Percentiles rank a stretch among this genome's conserved stretches.
phyloP scores from a whole-genome alignment of 35 echinoderm and acorn worm genomes.

The Diadema setosum region DNA sequence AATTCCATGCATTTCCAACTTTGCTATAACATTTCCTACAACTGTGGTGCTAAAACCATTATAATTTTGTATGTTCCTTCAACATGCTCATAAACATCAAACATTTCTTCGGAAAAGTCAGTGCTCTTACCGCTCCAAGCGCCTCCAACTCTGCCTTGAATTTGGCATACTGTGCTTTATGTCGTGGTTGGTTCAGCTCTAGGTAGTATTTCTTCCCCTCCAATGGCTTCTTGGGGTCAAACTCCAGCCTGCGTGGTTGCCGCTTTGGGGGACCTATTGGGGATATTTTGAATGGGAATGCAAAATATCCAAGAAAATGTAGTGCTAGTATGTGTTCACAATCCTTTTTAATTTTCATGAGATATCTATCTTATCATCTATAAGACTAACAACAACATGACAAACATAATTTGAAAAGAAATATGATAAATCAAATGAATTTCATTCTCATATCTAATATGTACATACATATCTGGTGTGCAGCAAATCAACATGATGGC shows the following conservation, averaged over 20 bases:
- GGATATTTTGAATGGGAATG: not conserved
- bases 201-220: slow-evolving; percentile 49
- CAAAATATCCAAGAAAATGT: not conserved
- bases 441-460: not conserved
- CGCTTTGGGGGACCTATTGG: not conserved
- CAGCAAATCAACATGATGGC: too few relatives aligned
- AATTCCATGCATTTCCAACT: too few relatives aligned
- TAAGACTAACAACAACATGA: not conserved
- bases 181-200: slow-evolving; percentile 1
- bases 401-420: not conserved
- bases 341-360: not conserved
- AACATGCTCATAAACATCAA: too few relatives aligned
- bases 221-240: slow-evolving; percentile 1
- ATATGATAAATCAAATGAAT: not conserved
- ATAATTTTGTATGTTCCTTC: too few relatives aligned
- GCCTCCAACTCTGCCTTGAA: slow-evolving; percentile 55
- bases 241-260: not conserved
- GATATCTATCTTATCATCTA: not conserved
- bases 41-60: too few relatives aligned
- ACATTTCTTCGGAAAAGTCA: too few relatives aligned
- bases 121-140: slow-evolving; percentile 31
- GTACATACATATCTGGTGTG: too few relatives aligned
- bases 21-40: too few relatives aligned
- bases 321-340: not conserved
- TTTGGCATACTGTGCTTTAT: not conserved